Conservation (phyloP, 2,888 invertebrate genomes). For the Campopleginae sp. region DNA sequence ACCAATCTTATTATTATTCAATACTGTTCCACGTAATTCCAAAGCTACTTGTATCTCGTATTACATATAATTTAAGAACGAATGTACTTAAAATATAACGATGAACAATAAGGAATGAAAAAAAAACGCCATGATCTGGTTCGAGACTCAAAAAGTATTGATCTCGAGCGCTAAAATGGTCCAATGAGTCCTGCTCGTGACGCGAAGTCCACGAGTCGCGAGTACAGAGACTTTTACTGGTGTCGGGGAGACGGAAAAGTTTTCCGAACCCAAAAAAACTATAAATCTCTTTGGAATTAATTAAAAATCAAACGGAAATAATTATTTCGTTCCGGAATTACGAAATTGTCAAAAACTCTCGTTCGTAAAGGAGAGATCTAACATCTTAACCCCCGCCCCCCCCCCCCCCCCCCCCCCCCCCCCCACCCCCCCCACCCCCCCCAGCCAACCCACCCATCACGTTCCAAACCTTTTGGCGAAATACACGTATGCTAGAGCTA, state of each 20-base stretch:
- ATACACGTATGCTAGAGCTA: conserved; percentile 41
- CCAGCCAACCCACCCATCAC: too few species aligned
- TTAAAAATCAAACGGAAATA: not conserved
- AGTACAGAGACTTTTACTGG: not conserved
- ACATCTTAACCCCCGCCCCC: conserved; percentile 25
- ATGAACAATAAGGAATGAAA: not conserved
- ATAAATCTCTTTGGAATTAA: not conserved
- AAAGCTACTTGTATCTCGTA: conserved; percentile 31
- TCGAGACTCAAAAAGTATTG: not conserved
- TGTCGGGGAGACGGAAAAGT: not conserved
- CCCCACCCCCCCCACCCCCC: too few species aligned
- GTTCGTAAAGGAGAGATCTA: not conserved
- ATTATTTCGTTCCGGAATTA: not conserved
- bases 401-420: too few species aligned
- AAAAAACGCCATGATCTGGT: not conserved
- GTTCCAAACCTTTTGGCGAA: conserved; percentile 63
- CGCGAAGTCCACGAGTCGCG: not conserved
- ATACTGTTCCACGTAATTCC: conserved; percentile 36
- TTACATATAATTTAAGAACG: conserved; percentile 31
- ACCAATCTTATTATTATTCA: conserved; percentile 38
- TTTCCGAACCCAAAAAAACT: not conserved
- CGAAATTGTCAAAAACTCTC: not conserved
- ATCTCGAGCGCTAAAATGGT: not conserved
- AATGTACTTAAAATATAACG: conserved; percentile 21
- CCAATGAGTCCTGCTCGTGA: not conserved